Percentiles rank a stretch among this genome's conserved stretches.
Conservation (phyloP, 2,113 vertebrate genomes). For the Carettochelys insculpta region DNA sequence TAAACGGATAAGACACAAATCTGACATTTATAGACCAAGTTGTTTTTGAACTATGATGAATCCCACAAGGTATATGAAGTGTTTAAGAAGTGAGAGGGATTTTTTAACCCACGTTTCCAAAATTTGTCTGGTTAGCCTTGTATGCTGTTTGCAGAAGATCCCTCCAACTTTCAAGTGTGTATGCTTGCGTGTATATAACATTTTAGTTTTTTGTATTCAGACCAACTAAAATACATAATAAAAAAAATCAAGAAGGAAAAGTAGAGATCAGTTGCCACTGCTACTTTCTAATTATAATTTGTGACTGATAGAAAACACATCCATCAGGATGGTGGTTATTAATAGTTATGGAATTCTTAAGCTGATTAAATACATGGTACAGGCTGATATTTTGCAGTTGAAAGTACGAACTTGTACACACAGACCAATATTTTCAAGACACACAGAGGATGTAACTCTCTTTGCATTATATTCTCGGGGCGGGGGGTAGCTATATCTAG, state of each 20-base stretch:
- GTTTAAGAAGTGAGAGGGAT: not conserved
- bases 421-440: not conserved
- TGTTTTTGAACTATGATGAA: not conserved
- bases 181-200: too few species aligned
- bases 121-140: not conserved
- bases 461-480: conserved; percentile 26
- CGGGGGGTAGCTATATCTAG: too few species aligned
- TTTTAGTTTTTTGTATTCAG: not conserved
- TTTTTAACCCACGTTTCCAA: not conserved
- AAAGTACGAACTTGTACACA: not conserved
- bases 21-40: not conserved
- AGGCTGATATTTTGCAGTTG: not conserved
- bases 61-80: not conserved
- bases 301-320: not conserved
- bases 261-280: not conserved
- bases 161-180: not conserved
- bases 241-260: conserved; percentile 18
- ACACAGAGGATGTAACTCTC: not conserved
- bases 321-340: not conserved
- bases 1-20: not conserved
- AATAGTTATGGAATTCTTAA: not conserved
- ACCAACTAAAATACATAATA: conserved; percentile 17
- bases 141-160: not conserved
- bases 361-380: not conserved
- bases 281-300: not conserved